Evolutionary conservation across 2,797 vertebrate species (phyloP).

Genomic region (Scolopax rusticola): DNA sequence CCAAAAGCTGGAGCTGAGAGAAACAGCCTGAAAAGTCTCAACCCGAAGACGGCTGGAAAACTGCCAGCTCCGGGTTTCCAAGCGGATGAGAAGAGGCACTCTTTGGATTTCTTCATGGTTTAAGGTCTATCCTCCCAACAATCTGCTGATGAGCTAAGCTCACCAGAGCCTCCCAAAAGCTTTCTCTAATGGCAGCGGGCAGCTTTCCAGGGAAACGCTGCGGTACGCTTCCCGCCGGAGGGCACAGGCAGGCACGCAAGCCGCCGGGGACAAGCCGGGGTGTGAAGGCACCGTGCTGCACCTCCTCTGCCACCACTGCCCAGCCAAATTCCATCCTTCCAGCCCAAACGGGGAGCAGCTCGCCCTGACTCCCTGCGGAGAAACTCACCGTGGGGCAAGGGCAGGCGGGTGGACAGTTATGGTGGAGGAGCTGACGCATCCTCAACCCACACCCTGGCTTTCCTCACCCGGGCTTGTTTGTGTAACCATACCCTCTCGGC

Average conservation of each 20-base stretch:
- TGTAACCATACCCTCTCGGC: conserved; percentile 22
- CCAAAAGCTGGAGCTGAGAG: not conserved
- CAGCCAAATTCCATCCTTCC: not conserved
- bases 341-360: not conserved
- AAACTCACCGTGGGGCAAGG: not conserved
- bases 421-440: not conserved
- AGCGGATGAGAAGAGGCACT: not conserved
- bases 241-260: not conserved
- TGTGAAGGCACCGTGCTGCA: not conserved
- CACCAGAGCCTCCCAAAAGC: conserved; percentile 7
- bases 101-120: not conserved
- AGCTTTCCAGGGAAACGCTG: not conserved
- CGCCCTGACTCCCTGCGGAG: rapidly evolving
- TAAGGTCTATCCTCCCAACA: conserved; percentile 27
- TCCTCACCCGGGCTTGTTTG: conserved; percentile 6
- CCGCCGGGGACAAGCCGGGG: not conserved
- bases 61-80: not conserved
- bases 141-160: conserved; percentile 38
- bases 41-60: not conserved
- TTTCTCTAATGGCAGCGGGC: not conserved
- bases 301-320: not conserved
- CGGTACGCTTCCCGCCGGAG: conserved; percentile 7
- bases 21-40: not conserved
- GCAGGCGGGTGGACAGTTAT: not conserved
- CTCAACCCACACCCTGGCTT: conserved; percentile 37